A percentile compares a stretch with the other conserved stretches of the same genome.
Evolutionary conservation across 2,888 invertebrate species (phyloP).

Genomic region (Callyntrura sp.): DNA sequence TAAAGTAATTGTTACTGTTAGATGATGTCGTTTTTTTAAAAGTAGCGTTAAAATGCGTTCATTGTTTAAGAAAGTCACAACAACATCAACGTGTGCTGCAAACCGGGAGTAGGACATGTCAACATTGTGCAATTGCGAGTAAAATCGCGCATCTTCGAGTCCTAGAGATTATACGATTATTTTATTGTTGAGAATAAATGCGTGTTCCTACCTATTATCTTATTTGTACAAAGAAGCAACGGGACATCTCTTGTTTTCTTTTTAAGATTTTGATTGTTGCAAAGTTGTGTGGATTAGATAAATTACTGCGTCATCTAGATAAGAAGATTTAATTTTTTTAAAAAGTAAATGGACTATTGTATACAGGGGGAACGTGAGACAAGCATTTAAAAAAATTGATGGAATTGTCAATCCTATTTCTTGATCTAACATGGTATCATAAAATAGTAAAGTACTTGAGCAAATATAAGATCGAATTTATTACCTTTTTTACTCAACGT

Average conservation of each 20-base stretch:
- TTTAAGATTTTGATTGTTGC: neutral
- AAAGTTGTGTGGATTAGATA: neutral
- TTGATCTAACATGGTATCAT: too few species aligned
- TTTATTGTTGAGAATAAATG: constrained; percentile 17
- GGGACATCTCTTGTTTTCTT: constrained; percentile 12
- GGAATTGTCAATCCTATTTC: too few species aligned
- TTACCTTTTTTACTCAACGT: too few species aligned
- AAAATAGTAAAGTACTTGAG: too few species aligned
- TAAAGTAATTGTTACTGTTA: too few species aligned
- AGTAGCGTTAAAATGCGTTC: neutral
- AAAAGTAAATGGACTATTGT: too few species aligned
- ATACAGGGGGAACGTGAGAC: too few species aligned
- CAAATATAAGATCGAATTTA: too few species aligned
- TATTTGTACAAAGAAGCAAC: neutral
- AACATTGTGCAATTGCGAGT: neutral
- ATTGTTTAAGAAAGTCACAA: constrained; percentile 30
- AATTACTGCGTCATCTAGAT: too few species aligned
- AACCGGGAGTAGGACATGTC: neutral
- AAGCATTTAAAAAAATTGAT: too few species aligned
- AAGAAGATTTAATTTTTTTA: too few species aligned
- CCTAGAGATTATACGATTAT: neutral
- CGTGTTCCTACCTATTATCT: neutral
- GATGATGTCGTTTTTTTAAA: neutral
- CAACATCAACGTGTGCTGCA: neutral
- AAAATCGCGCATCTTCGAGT: neutral